Base-by-base conservation (phyloP, 2,797 vertebrate species). In the Trichosurus vulpecula region DNA sequence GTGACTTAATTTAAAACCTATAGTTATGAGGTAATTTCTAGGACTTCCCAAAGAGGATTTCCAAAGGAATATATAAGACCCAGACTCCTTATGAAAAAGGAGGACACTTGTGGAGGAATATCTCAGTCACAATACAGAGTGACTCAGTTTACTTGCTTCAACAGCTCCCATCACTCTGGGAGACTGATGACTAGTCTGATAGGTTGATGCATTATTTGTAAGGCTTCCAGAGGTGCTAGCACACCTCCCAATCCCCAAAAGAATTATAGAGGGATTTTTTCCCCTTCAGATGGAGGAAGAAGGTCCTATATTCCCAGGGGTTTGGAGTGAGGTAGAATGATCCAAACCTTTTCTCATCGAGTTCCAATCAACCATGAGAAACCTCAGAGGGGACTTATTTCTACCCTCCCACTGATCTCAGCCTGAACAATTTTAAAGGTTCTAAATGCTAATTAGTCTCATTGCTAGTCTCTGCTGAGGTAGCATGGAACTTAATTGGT, bases 401-500 rank as follows among this genome's bases (percentile, higher is more conserved):
- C 1, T 93, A 94, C 47, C 54, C 92, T 95, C 56, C 66, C 66
- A 87, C 90, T 94, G 94, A 54, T 90, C 92, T 96, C 91, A 29
- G 47, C 95, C 94, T 90, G 92, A 97, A 92, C 81, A 95, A 22
- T 93, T 95, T 57, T 96, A 96, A 91, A 66, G 94, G 95, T 96
- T 96, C 93, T 55, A 94, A 95, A 94, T 55, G 4, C 94, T 97
- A 95, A 97, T 97, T 96, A 95, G 96, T 91, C 95, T 96, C 94
- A 87, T 54, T 4, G 6, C 12, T 93, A 95, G 81, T 94, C 54
- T 89, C 95, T 95, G 96, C 53, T 0, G 51, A 92, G 90, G 94
- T 92, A 93, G 90, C 0, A 3, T 51, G 92, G 94, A 93, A 96
- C 94, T 96, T 97, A 98, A 97, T 97, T 96, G 95, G 95, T 97